phyloP scores from a whole-genome alignment of 1,140 invertebrate species.

The Agrilus planipennis region DNA sequence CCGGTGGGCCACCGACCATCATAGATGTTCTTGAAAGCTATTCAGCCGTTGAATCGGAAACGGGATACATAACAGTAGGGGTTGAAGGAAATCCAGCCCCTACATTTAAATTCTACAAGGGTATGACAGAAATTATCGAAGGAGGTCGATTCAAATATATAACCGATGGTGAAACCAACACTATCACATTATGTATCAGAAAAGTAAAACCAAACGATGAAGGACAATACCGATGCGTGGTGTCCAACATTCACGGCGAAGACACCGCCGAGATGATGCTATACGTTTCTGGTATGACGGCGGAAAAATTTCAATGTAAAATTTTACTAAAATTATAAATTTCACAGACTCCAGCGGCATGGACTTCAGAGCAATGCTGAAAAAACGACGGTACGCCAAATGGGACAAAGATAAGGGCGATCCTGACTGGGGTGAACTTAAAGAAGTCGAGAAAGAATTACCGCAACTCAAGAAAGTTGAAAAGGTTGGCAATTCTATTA shows the following conservation, averaged over 20 bases:
- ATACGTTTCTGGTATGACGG: slow-evolving; percentile 85
- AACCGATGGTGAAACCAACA: slow-evolving; percentile 79
- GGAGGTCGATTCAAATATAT: slow-evolving; percentile 86
- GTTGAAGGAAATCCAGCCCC: slow-evolving; percentile 88
- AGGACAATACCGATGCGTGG: slow-evolving; percentile 86
- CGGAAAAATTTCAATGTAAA: not conserved
- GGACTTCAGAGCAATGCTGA: slow-evolving; percentile 97
- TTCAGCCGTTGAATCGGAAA: slow-evolving; percentile 84
- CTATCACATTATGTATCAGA: slow-evolving; percentile 85
- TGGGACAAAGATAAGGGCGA: slow-evolving; percentile 83
- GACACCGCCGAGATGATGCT: slow-evolving; percentile 90
- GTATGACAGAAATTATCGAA: slow-evolving; percentile 79
- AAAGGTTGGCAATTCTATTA: no score
- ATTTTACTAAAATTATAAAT: slow-evolving; percentile 5
- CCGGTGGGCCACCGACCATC: slow-evolving; percentile 71
- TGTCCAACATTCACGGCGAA: slow-evolving; percentile 87
- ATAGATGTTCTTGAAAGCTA: slow-evolving; percentile 84
- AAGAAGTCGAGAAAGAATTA: slow-evolving; percentile 78
- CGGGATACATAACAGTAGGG: slow-evolving; percentile 74
- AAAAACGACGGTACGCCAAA: slow-evolving; percentile 92
- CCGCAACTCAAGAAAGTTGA: slow-evolving; percentile 83
- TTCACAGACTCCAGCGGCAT: slow-evolving; percentile 82
- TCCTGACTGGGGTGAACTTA: slow-evolving; percentile 83
- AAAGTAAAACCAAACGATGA: slow-evolving; percentile 96
- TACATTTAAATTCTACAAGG: slow-evolving; percentile 93